These are phyloP conservation scores for Leptinotarsa juncta DNA, from an alignment of 2,888 invertebrate genomes.

Conservation along the genomic window DNA sequence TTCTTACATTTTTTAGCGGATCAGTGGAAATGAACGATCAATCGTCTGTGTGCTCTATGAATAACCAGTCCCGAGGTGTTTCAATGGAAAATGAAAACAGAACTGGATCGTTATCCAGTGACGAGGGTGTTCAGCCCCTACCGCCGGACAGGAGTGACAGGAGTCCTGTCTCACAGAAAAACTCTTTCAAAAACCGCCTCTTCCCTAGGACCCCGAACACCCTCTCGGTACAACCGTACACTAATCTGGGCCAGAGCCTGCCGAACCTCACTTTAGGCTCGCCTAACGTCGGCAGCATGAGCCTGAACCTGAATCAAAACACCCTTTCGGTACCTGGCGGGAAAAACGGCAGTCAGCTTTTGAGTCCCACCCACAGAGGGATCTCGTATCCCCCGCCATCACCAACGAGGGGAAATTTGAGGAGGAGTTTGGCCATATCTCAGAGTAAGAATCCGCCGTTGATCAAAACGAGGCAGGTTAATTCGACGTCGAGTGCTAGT, in stretches of 20 bases:
- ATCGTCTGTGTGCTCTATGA: constrained; percentile 66
- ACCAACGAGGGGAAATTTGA: constrained; percentile 75
- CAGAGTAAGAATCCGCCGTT: constrained; percentile 84
- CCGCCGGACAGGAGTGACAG: constrained; percentile 67
- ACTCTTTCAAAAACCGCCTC: constrained; percentile 62
- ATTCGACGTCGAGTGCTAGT: constrained; percentile 65
- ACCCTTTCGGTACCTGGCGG: constrained; percentile 69
- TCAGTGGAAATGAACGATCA: constrained; percentile 77
- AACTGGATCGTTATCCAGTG: constrained; percentile 75
- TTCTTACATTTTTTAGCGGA: constrained; percentile 65
- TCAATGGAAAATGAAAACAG: constrained; percentile 74
- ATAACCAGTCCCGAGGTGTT: constrained; percentile 69
- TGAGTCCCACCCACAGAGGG: constrained; percentile 75
- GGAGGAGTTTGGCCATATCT: constrained; percentile 78
- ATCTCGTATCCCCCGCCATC: constrained; percentile 88
- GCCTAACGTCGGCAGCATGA: constrained; percentile 62
- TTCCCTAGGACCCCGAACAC: constrained; percentile 74
- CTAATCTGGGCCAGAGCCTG: constrained; percentile 81
- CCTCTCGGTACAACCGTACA: constrained; percentile 78
- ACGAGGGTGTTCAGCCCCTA: constrained; percentile 69
- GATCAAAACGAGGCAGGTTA: constrained; percentile 82
- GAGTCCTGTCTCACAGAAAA: constrained; percentile 63
- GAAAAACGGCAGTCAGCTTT: constrained; percentile 63
- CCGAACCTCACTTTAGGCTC: constrained; percentile 76
- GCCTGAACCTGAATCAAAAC: constrained; percentile 65